Evolutionary conservation across 1,140 invertebrate species (phyloP).

Genomic region (Bactericera cockerelli): DNA sequence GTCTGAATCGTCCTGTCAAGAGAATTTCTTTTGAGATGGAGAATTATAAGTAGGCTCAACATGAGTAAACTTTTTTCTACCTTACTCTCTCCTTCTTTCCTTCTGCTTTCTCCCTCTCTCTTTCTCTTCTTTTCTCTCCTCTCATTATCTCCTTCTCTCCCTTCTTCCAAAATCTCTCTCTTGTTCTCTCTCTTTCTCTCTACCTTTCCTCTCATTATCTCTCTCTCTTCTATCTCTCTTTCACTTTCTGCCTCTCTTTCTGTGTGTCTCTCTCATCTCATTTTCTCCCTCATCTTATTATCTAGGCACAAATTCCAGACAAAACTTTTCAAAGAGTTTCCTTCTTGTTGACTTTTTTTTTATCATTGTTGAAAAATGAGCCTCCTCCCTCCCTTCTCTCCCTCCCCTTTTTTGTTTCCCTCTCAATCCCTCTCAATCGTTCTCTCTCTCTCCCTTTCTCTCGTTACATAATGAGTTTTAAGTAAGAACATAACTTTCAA

Average conservation of each 20-base stretch:
- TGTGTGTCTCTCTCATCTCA: neutral
- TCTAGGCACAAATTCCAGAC: too few relatives aligned
- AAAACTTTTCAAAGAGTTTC: too few relatives aligned
- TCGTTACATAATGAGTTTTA: too few relatives aligned
- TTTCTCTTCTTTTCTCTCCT: slow-evolving; percentile 9
- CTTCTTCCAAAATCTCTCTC: slow-evolving; percentile 1
- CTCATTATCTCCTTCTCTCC: slow-evolving; percentile 8
- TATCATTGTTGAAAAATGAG: too few relatives aligned
- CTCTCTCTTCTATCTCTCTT: neutral
- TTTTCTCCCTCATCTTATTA: neutral
- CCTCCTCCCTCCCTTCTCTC: too few relatives aligned
- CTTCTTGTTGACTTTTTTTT: too few relatives aligned
- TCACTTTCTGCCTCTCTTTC: neutral
- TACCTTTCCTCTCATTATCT: neutral
- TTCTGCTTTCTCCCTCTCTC: neutral
- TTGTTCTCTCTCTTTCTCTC: neutral
- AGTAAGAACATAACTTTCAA: too few relatives aligned
- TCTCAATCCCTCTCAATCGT: too few relatives aligned
- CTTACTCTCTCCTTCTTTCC: neutral
- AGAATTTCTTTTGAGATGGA: neutral
- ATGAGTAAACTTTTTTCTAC: too few relatives aligned
- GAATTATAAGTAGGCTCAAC: neutral
- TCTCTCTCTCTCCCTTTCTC: too few relatives aligned
- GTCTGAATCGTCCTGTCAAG: neutral
- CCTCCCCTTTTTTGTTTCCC: too few relatives aligned